Base-by-base conservation (phyloP, 2,797 vertebrate genomes). In the Lerista edwardsae region DNA sequence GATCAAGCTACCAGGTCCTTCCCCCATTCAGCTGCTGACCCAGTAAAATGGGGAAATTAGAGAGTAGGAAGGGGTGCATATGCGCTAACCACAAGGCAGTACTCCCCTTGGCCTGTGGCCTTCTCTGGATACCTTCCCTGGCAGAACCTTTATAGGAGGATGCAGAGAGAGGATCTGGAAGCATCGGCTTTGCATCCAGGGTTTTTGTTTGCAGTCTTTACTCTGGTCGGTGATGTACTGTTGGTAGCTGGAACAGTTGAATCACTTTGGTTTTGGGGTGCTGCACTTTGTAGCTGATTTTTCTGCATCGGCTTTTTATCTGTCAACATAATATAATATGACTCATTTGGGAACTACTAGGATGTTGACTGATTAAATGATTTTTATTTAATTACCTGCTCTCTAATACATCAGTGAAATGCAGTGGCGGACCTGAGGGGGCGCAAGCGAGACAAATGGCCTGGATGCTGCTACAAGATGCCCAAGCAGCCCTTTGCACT, bases 111-210 rank as follows among this genome's bases (percentile, higher is more conserved):
- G 51, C 51, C 51, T 55, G 51, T 55, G 51, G 14, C 51, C 51
- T 55, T 55, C 51, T 47, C 47, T 10, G 6, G 51, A 14, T 55
- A 55, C 51, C 15, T 72, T 41, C 44, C 29, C 23, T 55, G 15
- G 31, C 15, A 80, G 51, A 59, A 25, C 47, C 23, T 25, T 77
- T 82, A 82, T 31, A 82, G 55, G 47, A 78, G 8, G 59, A 29
- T 65, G 57, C 85, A 86, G 25, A 73, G 29, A 34, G 84, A 78
- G 6, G 80, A 86, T 65, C 12, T 73, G 47, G 75, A 64, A 57
- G 23, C 34, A 9, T n/a, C 41, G 9, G 36, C 15, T 83, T 79
- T 83, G 34, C 39, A n/a, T 39, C 12, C 41, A 6, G 21, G 2
- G 10, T 10, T 62, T 78, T 77, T 74, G 34, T 73, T 39, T 59